Conservation (phyloP, 92 coral and sea anemone species). For the Epizoanthus scotinus region DNA sequence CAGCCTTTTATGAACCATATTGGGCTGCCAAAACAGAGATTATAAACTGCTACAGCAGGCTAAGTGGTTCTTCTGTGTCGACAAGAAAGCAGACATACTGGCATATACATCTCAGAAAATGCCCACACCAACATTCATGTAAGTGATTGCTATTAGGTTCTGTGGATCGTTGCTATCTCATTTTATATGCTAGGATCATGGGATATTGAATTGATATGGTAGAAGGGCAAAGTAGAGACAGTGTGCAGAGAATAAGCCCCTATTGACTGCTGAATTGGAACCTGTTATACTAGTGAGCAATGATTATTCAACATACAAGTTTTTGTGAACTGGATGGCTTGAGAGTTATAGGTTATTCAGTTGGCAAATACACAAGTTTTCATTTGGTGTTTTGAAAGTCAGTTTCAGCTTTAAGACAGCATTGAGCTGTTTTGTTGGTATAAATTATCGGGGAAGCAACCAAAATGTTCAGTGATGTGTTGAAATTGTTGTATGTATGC, state of each 20-base stretch:
- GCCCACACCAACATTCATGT: slow-evolving; percentile 47
- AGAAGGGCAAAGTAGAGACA: background rate
- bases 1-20: slow-evolving; percentile 8
- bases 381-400: background rate
- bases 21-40: slow-evolving; percentile 4
- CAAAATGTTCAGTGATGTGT: background rate
- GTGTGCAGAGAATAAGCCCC: background rate
- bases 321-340: background rate
- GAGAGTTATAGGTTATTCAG: background rate
- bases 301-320: background rate
- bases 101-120: slow-evolving; percentile 8
- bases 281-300: background rate
- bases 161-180: background rate
- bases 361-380: background rate
- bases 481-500: background rate
- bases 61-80: slow-evolving; percentile 1
- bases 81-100: slow-evolving; percentile 4
- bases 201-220: background rate
- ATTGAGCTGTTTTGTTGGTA: background rate
- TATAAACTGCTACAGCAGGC: background rate
- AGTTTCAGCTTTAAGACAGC: background rate
- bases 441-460: background rate
- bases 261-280: background rate
- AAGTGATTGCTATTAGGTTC: slow-evolving; percentile 6
- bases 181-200: background rate